Conservation (phyloP, 2,113 vertebrate species). For the Coturnix japonica region DNA sequence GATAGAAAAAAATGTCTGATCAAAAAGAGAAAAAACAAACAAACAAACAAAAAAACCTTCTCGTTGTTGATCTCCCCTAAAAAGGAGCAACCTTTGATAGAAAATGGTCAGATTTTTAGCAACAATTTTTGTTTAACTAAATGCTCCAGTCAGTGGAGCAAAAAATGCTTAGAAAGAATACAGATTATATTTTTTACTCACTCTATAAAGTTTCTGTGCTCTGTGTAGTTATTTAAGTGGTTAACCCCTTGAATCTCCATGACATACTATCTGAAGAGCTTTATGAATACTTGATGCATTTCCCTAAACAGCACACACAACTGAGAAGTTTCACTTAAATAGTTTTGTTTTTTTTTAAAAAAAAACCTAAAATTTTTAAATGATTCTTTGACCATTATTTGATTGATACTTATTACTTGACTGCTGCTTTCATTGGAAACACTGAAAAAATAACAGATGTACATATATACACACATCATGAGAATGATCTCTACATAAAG, state of each 20-base stretch:
- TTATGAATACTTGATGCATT: background rate
- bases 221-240: background rate
- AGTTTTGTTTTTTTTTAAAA: background rate
- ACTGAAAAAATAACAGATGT: background rate
- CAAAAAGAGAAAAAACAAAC: background rate
- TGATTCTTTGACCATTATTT: background rate
- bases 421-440: background rate
- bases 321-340: background rate
- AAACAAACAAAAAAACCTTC: background rate
- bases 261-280: background rate
- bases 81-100: background rate
- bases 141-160: background rate
- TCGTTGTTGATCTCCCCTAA: background rate
- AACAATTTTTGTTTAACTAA: background rate
- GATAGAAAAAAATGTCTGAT: background rate
- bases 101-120: background rate
- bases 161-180: background rate
- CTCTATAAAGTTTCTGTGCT: background rate
- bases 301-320: background rate
- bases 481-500: background rate
- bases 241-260: background rate
- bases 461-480: background rate
- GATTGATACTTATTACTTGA: background rate
- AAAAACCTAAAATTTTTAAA: background rate
- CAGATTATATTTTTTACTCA: background rate